phyloP scores from a whole-genome alignment of 2,888 invertebrate species.

The Molorchus minor region DNA sequence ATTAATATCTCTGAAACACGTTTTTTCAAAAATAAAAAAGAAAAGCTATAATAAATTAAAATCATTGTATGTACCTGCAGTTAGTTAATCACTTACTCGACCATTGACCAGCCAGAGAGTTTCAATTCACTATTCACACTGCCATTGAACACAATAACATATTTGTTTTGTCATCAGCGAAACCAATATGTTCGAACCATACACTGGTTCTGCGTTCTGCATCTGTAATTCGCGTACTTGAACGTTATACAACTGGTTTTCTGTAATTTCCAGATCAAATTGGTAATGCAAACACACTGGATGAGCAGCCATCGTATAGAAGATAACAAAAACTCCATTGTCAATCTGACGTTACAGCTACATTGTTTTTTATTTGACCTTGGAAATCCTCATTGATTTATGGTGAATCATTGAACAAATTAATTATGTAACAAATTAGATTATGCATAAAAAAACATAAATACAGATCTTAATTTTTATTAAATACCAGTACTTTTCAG shows the following conservation, averaged over 20 bases:
- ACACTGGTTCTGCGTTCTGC: neutral
- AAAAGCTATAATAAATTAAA: too few species aligned
- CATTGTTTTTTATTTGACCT: conserved; percentile 13
- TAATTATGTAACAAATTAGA: too few species aligned
- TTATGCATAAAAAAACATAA: too few species aligned
- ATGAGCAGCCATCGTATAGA: neutral
- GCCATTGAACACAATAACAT: neutral
- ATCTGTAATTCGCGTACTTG: neutral
- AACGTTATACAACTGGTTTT: conserved; percentile 21
- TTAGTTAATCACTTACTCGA: too few species aligned
- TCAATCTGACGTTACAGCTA: neutral
- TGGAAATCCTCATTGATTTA: neutral
- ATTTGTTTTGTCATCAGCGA: neutral
- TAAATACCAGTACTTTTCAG: too few species aligned
- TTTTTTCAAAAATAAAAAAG: too few species aligned
- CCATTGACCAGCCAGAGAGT: too few species aligned
- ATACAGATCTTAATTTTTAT: too few species aligned
- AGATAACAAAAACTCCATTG: neutral
- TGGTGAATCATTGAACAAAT: too few species aligned
- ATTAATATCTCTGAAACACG: too few species aligned
- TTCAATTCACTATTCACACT: too few species aligned
- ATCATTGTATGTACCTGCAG: too few species aligned
- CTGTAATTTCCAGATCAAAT: conserved; percentile 12
- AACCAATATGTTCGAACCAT: neutral
- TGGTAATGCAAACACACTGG: conserved; percentile 1